These are phyloP conservation scores for Ailuropoda melanoleuca DNA, from an alignment of 2,113 vertebrate genomes.

Conservation along the genomic window DNA sequence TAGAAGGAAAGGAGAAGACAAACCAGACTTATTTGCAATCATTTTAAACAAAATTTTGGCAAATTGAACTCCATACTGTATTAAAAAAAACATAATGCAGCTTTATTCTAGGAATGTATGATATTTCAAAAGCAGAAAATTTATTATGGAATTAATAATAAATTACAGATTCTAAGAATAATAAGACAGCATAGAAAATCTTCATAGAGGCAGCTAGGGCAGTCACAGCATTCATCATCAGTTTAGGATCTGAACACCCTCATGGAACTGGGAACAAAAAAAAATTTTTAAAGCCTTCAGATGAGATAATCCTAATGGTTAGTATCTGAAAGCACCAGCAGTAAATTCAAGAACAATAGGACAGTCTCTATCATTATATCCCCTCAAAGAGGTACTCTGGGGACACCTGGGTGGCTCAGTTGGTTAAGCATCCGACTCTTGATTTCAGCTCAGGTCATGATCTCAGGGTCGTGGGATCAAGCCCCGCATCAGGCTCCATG, in stretches of 20 bases:
- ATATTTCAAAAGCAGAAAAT: background rate
- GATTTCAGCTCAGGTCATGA: background rate
- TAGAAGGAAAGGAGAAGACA: background rate
- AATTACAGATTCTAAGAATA: background rate
- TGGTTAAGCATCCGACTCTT: background rate
- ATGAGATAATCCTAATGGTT: background rate
- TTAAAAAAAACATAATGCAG: background rate
- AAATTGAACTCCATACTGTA: background rate
- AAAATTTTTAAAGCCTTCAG: background rate
- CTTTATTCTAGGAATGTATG: background rate
- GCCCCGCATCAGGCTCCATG: background rate
- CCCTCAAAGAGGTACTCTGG: background rate
- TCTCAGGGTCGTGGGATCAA: background rate
- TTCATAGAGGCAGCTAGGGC: background rate
- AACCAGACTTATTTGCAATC: background rate
- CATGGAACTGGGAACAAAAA: background rate
- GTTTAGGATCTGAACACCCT: background rate
- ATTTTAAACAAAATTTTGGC: background rate
- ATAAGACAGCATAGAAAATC: background rate
- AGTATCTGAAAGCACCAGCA: background rate
- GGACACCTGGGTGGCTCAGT: background rate
- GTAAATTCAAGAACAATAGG: background rate
- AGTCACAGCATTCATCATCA: background rate
- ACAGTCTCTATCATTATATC: accelerated
- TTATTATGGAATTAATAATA: background rate